Conservation (phyloP, 2,888 invertebrate genomes). For the Hydrotaea cyrtoneurina region DNA sequence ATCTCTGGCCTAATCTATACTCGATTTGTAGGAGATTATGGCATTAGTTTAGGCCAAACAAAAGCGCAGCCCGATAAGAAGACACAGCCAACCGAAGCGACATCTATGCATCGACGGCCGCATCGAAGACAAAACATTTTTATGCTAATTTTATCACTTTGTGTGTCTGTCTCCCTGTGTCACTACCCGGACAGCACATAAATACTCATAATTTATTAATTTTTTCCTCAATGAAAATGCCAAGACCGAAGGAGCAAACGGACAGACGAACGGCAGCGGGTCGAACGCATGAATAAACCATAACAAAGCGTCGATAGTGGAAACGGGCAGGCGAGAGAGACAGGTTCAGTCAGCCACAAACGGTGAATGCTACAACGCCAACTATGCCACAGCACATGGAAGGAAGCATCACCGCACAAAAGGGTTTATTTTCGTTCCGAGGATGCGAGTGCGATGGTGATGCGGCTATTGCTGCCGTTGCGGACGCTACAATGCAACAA, state of each 20-base stretch:
- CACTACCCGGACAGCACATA: constrained; percentile 79
- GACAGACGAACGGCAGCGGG: constrained; percentile 68
- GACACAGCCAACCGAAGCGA: constrained; percentile 17
- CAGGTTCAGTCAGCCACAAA: not conserved
- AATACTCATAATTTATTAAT: constrained; percentile 80
- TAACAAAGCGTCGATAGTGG: constrained; percentile 62
- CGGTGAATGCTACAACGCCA: constrained; percentile 67
- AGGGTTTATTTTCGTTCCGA: constrained; percentile 49
- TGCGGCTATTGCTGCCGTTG: constrained; percentile 40
- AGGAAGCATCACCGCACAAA: constrained; percentile 50
- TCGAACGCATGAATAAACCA: constrained; percentile 64
- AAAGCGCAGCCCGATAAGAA: not conserved
- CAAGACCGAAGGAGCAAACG: constrained; percentile 68
- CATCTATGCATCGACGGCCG: constrained; percentile 45
- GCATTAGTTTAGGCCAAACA: not conserved
- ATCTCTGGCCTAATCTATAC: not conserved
- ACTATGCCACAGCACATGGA: constrained; percentile 54
- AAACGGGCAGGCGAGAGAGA: constrained; percentile 41
- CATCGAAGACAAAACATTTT: constrained; percentile 69
- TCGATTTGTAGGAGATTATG: not conserved
- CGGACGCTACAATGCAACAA: constrained; percentile 63
- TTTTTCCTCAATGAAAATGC: constrained; percentile 69
- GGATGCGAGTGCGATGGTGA: constrained; percentile 44
- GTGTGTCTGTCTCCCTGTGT: constrained; percentile 79
- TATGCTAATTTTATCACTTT: constrained; percentile 81